Conservation (phyloP, 2,888 invertebrate species). For the Caenorhabditis virilis region DNA sequence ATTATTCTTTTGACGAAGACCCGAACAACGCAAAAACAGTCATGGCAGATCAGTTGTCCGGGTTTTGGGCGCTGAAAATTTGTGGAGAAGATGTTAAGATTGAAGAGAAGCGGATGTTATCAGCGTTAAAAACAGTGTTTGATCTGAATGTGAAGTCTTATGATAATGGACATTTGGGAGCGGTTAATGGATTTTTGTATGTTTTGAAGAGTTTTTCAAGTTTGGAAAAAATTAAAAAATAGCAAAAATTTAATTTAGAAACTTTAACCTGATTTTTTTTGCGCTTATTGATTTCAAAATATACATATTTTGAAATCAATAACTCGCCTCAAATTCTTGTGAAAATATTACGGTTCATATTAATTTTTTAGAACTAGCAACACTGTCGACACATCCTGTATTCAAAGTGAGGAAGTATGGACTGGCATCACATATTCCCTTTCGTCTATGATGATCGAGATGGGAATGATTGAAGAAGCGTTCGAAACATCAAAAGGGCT, state of each 20-base stretch:
- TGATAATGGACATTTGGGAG: constrained; percentile 81
- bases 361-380: constrained; percentile 70
- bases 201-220: constrained; percentile 7
- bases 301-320: neutral
- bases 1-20: constrained; percentile 78
- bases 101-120: constrained; percentile 58
- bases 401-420: constrained; percentile 92
- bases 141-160: constrained; percentile 83
- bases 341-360: too few species aligned
- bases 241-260: too few species aligned
- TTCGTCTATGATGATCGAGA: constrained; percentile 80
- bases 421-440: constrained; percentile 85
- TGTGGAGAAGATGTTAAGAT: constrained; percentile 37
- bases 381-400: constrained; percentile 75
- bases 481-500: constrained; percentile 86
- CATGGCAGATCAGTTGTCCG: constrained; percentile 91
- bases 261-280: too few species aligned
- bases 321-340: too few species aligned
- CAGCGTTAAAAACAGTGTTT: constrained; percentile 79
- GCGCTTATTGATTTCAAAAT: too few species aligned
- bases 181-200: constrained; percentile 82
- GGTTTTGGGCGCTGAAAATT: constrained; percentile 81
- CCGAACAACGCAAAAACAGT: constrained; percentile 76
- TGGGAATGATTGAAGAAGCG: constrained; percentile 81
- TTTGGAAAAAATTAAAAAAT: too few species aligned